Evolutionary conservation across 2,113 vertebrate species (phyloP).

Genomic region (Speoplatyrhinus poulsoni): DNA sequence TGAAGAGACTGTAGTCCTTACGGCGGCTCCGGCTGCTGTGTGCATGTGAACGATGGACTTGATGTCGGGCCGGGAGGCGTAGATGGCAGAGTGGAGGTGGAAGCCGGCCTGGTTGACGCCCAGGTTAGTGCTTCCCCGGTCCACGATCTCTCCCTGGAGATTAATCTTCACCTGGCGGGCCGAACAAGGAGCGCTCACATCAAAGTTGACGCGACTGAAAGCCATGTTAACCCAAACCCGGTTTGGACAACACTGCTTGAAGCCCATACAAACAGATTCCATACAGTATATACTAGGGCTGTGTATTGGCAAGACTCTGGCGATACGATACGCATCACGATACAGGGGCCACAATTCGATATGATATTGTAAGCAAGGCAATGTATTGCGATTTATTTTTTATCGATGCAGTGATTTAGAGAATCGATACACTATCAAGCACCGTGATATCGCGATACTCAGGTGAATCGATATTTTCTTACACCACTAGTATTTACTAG

Average conservation of each 20-base stretch:
- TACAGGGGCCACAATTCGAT: no score
- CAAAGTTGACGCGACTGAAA: background rate
- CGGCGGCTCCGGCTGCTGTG: constrained; percentile 90
- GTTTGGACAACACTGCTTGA: no score
- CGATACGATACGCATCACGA: no score
- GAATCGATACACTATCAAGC: no score
- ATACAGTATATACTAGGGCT: no score
- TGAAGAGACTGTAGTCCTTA: constrained; percentile 60
- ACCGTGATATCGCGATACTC: no score
- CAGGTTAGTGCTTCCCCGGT: constrained; percentile 93
- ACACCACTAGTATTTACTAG: background rate
- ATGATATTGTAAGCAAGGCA: no score
- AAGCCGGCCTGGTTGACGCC: constrained; percentile 95
- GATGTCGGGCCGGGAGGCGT: constrained; percentile 85
- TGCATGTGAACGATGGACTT: constrained; percentile 93
- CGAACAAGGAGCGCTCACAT: background rate
- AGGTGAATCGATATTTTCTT: no score
- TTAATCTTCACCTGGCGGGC: constrained; percentile 88
- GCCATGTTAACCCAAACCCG: background rate
- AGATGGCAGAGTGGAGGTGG: constrained; percentile 90
- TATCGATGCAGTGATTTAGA: no score
- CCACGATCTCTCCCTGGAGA: constrained; percentile 90
- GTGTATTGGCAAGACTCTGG: no score
- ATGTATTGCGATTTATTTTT: no score
- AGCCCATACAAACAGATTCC: background rate